These are phyloP conservation scores for Candoia aspera DNA, from an alignment of 2,113 vertebrate species.

Conservation along the genomic window DNA sequence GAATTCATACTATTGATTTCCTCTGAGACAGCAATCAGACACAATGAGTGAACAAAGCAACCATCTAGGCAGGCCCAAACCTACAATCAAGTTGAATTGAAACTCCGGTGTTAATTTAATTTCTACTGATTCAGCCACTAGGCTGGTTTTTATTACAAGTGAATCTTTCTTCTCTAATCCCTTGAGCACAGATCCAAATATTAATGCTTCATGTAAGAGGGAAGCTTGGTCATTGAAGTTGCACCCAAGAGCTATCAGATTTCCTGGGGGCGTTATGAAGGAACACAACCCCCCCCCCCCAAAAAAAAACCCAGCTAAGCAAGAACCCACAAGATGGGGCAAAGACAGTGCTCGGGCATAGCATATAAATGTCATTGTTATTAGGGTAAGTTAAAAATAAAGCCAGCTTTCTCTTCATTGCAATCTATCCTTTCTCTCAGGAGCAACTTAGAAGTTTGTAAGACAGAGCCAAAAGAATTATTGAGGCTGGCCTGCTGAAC, in stretches of 20 bases:
- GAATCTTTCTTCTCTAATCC: constrained; percentile 22
- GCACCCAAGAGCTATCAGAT: neutral
- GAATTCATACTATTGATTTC: constrained; percentile 69
- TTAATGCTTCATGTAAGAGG: constrained; percentile 5
- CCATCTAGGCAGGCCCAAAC: constrained; percentile 59
- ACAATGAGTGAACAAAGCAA: constrained; percentile 62
- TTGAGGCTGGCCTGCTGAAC: neutral
- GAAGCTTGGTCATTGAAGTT: neutral
- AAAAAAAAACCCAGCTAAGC: neutral
- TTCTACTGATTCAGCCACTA: constrained; percentile 65
- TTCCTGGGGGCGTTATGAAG: neutral
- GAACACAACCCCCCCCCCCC: too few relatives aligned
- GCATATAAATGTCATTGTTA: neutral
- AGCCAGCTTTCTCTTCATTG: neutral
- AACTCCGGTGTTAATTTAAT: constrained; percentile 63
- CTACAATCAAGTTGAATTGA: constrained; percentile 60
- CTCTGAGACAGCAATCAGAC: constrained; percentile 63
- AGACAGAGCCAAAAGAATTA: neutral
- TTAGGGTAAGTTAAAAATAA: neutral
- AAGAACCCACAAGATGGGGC: neutral
- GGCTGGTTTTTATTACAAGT: constrained; percentile 14
- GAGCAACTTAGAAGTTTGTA: neutral
- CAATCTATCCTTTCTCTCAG: neutral
- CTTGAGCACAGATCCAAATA: neutral
- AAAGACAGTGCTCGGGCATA: too few relatives aligned